Base-by-base conservation (phyloP, 2,113 vertebrate genomes). In the Lepus timidus region DNA sequence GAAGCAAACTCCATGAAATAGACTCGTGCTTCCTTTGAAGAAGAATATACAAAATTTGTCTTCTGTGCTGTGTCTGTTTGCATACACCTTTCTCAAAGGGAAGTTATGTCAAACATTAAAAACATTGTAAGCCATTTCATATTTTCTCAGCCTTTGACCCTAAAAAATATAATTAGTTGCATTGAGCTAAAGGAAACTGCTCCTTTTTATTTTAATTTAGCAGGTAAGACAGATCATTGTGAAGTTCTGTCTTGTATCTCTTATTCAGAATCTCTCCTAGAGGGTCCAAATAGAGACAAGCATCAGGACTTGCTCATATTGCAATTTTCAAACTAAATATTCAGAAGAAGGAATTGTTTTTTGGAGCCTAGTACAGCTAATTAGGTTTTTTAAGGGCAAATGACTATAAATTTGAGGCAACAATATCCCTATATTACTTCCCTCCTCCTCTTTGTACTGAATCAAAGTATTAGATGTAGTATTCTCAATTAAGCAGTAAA, bases 371-470 rank as follows among this genome's bases (percentile, higher is more conserved):
- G 29, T 81, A 12, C 23, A 73, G 52, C 67, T 81, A 81, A 90
- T 82, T 92, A 75, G 81, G 95, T 89, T 93, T 89, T 93, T 96
- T 86, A 83, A 93, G 84, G 71, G 76, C 73, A n/a, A 91, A 80
- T 67, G 87, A 20, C 92, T 93, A 0, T 76, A 81, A 94, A 91
- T 91, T 25, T 89, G 61, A 86, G 62, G 75, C 79, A 95, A 81
- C 70, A 55, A 67, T 87, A n/a, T 71, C n/a, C 68, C 49, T 86
- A 81, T 86, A 91, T 84, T 78, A 61, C 68, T 65, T 79, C 64
- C 29, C 71, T 91, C 52, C 64, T 44, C 23, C 22, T 91, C n/a
- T 93, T 91, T 82, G 13, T 36, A 83, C 16, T 87, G 79, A 80
- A 71, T 96, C 90, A 62, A 79, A 95, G 44, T 85, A 84, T 86